These are phyloP conservation scores for Mellilla xanthometata DNA, from an alignment of 2,888 invertebrate species.

Conservation along the genomic window DNA sequence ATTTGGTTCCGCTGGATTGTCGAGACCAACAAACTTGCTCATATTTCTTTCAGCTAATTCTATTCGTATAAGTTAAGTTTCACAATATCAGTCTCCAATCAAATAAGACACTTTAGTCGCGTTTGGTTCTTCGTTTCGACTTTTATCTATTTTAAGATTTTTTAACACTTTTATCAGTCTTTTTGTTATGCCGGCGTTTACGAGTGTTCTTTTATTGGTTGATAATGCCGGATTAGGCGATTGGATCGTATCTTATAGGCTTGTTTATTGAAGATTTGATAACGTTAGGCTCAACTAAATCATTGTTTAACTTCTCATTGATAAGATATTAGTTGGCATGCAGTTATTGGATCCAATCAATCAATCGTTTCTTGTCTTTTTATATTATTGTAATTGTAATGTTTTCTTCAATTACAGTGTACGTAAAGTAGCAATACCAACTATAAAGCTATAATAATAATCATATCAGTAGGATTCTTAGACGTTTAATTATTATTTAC, in stretches of 20 bases:
- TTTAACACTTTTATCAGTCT: slow-evolving; percentile 9
- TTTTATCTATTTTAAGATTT: slow-evolving; percentile 2
- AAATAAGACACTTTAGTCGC: slow-evolving; percentile 10
- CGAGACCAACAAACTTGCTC: slow-evolving; percentile 9
- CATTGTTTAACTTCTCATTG: not conserved
- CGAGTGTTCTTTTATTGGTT: no score
- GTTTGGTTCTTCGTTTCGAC: slow-evolving; percentile 5
- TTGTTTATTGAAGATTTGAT: slow-evolving; percentile 3
- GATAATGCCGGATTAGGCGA: no score
- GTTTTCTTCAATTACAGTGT: no score
- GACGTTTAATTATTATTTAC: no score
- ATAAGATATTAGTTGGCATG: slow-evolving; percentile 5
- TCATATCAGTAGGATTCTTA: no score
- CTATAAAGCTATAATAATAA: no score
- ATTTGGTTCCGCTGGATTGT: slow-evolving; percentile 2
- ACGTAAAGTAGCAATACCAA: no score
- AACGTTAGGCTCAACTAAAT: slow-evolving; percentile 4
- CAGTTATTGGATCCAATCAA: not conserved
- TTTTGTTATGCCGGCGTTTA: slow-evolving; percentile 1
- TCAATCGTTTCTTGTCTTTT: no score
- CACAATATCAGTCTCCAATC: not conserved
- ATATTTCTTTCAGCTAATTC: not conserved
- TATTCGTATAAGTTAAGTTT: no score
- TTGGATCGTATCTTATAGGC: not conserved
- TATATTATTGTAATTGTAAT: no score